phyloP scores from a whole-genome alignment of 2,888 invertebrate species.

The Drosophila percnosoma region DNA sequence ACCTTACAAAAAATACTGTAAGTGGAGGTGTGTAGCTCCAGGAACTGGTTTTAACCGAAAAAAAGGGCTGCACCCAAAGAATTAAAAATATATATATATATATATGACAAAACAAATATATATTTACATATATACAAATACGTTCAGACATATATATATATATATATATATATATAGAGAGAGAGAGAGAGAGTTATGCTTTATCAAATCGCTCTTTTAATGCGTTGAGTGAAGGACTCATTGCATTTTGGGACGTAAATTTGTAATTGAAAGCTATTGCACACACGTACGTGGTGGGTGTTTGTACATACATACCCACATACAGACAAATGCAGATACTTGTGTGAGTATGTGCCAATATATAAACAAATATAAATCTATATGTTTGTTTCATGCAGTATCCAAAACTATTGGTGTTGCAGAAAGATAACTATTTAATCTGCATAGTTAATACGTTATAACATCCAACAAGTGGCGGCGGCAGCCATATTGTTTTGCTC shows the following conservation, averaged over 20 bases:
- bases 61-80: slow-evolving; percentile 30
- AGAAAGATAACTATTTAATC: slow-evolving; percentile 22
- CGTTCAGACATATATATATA: background rate
- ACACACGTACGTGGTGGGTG: slow-evolving; percentile 17
- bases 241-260: slow-evolving; percentile 44
- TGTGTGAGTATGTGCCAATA: background rate
- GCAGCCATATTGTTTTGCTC: slow-evolving; percentile 83
- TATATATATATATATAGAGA: slow-evolving; percentile 1
- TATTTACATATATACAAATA: slow-evolving; percentile 6
- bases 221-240: slow-evolving; percentile 21
- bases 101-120: slow-evolving; percentile 33
- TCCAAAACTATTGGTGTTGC: slow-evolving; percentile 1
- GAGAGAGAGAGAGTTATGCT: background rate
- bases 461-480: slow-evolving; percentile 84
- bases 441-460: slow-evolving; percentile 45
- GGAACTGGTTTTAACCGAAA: slow-evolving; percentile 55
- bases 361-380: background rate
- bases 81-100: slow-evolving; percentile 32
- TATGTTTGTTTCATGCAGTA: background rate
- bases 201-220: slow-evolving; percentile 19
- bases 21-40: slow-evolving; percentile 42
- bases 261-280: slow-evolving; percentile 59
- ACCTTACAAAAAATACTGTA: slow-evolving; percentile 32
- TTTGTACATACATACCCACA: slow-evolving; percentile 18
- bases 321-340: slow-evolving; percentile 15